Evolutionary conservation across 2,113 vertebrate genomes (phyloP).

Genomic region (Thunnus maccoyii): DNA sequence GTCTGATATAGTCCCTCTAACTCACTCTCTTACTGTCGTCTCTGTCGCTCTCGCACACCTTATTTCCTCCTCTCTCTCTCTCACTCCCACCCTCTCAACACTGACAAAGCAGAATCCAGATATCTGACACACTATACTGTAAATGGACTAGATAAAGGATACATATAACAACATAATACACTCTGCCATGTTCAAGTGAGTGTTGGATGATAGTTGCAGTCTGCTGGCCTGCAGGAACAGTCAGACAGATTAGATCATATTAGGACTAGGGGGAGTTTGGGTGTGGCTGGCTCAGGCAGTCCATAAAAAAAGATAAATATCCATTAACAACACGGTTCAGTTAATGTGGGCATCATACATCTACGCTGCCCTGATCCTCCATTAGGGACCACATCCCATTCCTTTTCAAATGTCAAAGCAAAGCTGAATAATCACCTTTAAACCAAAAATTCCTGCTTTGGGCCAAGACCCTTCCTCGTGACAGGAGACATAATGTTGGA

Average conservation of each 20-base stretch:
- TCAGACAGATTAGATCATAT: conserved; percentile 33
- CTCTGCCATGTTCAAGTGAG: neutral
- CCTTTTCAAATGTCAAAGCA: conserved; percentile 46
- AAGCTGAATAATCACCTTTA: conserved; percentile 8
- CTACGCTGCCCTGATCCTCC: neutral
- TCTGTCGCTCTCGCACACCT: neutral
- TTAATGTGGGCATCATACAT: conserved; percentile 1
- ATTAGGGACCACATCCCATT: neutral
- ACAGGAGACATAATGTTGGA: neutral
- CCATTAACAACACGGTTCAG: conserved; percentile 47
- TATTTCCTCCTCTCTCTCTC: neutral
- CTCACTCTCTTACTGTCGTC: neutral
- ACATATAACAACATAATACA: neutral
- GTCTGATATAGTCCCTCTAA: neutral
- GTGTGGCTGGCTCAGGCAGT: conserved; percentile 25
- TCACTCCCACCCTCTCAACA: conserved; percentile 9
- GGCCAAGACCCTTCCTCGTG: neutral
- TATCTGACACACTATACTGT: neutral
- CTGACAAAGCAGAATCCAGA: conserved; percentile 20
- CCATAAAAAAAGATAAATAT: conserved; percentile 50
- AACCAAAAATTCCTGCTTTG: conserved; percentile 4
- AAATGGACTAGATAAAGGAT: conserved; percentile 39
- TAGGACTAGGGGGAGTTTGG: neutral
- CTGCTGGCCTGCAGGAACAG: conserved; percentile 12
- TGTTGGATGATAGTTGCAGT: conserved; percentile 6